Conservation (phyloP, 2,113 vertebrate species). For the Protobothrops mucrosquamatus region DNA sequence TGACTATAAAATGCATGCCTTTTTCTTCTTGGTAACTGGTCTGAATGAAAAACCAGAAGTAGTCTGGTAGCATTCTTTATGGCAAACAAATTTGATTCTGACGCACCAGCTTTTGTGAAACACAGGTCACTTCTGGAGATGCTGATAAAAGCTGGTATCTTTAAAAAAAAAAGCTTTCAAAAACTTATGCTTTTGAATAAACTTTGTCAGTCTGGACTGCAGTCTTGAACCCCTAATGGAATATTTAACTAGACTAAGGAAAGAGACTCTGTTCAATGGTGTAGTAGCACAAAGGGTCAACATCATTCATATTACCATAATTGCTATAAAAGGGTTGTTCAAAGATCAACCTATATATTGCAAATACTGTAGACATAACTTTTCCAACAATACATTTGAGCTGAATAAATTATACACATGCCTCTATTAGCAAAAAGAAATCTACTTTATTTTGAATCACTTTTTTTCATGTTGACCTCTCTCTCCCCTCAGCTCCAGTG, state of each 20-base stretch:
- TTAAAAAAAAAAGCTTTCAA: background rate
- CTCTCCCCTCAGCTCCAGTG: background rate
- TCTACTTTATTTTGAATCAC: background rate
- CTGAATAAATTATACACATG: background rate
- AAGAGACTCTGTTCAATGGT: background rate
- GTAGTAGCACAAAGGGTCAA: constrained; percentile 6
- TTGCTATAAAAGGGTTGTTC: constrained; percentile 1
- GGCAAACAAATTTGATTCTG: background rate
- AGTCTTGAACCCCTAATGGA: constrained; percentile 28
- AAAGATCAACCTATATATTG: background rate
- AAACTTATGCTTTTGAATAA: background rate
- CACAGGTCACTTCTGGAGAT: background rate
- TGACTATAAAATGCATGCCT: background rate
- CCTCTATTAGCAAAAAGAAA: background rate
- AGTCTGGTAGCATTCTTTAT: background rate
- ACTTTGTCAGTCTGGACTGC: background rate
- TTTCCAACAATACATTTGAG: background rate
- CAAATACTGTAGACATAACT: background rate
- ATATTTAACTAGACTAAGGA: background rate
- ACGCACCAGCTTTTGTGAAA: background rate
- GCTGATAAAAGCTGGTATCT: background rate
- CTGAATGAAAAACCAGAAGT: background rate
- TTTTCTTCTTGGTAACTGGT: background rate
- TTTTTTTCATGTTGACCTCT: background rate
- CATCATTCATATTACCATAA: constrained; percentile 6